Conservation (phyloP, 2,113 vertebrate species). For the Agelaius phoeniceus region DNA sequence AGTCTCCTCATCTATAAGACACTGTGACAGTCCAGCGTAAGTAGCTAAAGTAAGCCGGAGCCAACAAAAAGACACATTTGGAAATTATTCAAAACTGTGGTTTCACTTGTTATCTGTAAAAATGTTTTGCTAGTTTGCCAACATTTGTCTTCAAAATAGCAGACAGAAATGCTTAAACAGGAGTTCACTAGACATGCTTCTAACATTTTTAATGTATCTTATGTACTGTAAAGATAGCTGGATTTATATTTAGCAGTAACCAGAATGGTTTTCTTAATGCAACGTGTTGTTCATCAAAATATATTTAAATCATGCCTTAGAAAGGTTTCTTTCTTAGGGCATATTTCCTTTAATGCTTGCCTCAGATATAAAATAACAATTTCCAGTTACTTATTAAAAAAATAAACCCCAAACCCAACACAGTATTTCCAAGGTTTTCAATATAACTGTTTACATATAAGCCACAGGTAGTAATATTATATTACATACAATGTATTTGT, state of each 20-base stretch:
- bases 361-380: constrained; percentile 49
- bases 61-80: constrained; percentile 85
- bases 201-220: constrained; percentile 29
- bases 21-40: constrained; percentile 99
- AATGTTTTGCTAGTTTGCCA: constrained; percentile 69
- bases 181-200: constrained; percentile 45
- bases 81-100: constrained; percentile 75
- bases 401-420: neutral
- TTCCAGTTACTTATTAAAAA: constrained; percentile 53
- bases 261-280: constrained; percentile 42
- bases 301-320: constrained; percentile 20
- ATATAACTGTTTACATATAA: constrained; percentile 40
- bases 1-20: constrained; percentile 96
- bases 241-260: constrained; percentile 50
- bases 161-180: constrained; percentile 51
- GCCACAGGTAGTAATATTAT: constrained; percentile 18
- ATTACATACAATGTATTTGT: constrained; percentile 24
- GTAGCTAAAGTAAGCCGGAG: constrained; percentile 99
- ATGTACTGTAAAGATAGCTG: constrained; percentile 21
- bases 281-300: constrained; percentile 56
- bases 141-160: constrained; percentile 70
- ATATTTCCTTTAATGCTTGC: constrained; percentile 1
- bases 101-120: constrained; percentile 79
- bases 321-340: constrained; percentile 35
- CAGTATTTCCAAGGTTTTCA: constrained; percentile 37